Evolutionary conservation across 2,888 invertebrate genomes (phyloP).

Genomic region (Baccha elongata): DNA sequence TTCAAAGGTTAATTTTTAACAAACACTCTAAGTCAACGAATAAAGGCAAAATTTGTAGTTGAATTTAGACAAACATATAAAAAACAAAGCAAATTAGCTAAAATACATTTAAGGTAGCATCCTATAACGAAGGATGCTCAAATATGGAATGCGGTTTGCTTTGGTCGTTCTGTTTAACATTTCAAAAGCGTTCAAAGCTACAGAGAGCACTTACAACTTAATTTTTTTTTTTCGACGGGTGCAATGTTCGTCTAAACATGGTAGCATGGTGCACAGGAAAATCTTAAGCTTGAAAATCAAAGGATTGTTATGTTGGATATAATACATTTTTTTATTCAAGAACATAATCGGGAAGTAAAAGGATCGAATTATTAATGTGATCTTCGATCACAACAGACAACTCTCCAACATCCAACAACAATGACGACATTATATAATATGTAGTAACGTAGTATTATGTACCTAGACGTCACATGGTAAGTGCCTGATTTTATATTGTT

Average conservation of each 20-base stretch:
- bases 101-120: slow-evolving; percentile 32
- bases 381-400: too few species aligned
- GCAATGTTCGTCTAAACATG: slow-evolving; percentile 65
- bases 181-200: slow-evolving; percentile 13
- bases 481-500: too few species aligned
- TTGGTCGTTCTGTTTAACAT: slow-evolving; percentile 30
- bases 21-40: slow-evolving; percentile 43
- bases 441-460: too few species aligned
- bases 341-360: too few species aligned
- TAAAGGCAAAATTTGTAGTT: slow-evolving; percentile 17
- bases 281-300: too few species aligned
- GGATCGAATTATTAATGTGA: too few species aligned
- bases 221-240: slow-evolving; percentile 38
- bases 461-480: too few species aligned
- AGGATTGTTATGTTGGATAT: too few species aligned
- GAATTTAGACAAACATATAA: slow-evolving; percentile 19
- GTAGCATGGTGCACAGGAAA: too few species aligned
- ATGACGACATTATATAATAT: too few species aligned
- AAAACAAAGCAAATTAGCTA: slow-evolving; percentile 53
- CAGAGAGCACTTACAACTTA: neutral
- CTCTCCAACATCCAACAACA: too few species aligned
- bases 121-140: slow-evolving; percentile 61
- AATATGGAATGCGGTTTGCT: slow-evolving; percentile 41
- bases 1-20: slow-evolving; percentile 62
- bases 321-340: too few species aligned